These are phyloP conservation scores for Stegostoma tigrinum DNA, from an alignment of 2,113 vertebrate genomes.

Conservation along the genomic window DNA sequence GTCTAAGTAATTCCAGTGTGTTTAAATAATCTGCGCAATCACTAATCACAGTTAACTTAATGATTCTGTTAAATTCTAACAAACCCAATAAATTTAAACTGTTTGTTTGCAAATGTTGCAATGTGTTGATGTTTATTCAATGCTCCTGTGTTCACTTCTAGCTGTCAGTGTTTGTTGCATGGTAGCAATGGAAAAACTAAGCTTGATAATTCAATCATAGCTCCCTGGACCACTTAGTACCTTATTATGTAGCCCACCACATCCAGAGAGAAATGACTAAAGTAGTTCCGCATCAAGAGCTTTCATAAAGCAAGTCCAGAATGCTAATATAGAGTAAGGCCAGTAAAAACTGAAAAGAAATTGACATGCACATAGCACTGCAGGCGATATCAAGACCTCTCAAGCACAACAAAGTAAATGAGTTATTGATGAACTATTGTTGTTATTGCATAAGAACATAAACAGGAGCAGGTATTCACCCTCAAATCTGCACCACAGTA, in stretches of 20 bases:
- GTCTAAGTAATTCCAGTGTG: background rate
- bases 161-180: background rate
- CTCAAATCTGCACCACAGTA: too few species aligned
- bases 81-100: background rate
- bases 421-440: background rate
- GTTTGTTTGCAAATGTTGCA: background rate
- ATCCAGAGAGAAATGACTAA: background rate
- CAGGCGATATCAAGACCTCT: background rate
- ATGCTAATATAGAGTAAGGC: background rate
- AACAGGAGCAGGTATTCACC: too few species aligned
- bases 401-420: background rate
- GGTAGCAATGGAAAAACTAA: background rate
- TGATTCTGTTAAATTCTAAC: background rate
- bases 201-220: background rate
- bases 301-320: background rate
- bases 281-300: background rate
- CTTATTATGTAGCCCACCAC: background rate
- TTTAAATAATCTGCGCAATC: too few species aligned
- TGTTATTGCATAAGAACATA: too few species aligned
- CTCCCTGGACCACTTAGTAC: background rate
- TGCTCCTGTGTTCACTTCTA: background rate
- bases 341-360: background rate
- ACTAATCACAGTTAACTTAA: background rate
- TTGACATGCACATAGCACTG: background rate
- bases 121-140: background rate